These are phyloP conservation scores for Gadopsis bispinosus DNA, from an alignment of 2,797 vertebrate species.

Conservation along the genomic window DNA sequence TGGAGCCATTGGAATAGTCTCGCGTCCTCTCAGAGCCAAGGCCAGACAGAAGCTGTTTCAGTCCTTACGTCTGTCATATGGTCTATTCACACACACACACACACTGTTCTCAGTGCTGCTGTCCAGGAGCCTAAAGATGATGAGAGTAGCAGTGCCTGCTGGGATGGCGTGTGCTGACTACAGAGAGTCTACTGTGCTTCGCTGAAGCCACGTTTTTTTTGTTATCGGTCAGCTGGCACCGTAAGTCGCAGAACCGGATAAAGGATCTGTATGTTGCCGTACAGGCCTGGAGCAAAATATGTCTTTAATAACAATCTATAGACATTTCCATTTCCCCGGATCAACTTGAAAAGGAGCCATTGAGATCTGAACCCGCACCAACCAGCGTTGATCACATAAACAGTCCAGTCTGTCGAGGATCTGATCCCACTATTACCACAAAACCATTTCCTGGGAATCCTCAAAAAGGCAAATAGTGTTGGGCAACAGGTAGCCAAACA, in stretches of 20 bases:
- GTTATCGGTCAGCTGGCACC: conserved; percentile 40
- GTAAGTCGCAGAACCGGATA: conserved; percentile 12
- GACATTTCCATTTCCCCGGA: conserved; percentile 22
- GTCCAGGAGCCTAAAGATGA: conserved; percentile 73
- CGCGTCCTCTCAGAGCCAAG: conserved; percentile 58
- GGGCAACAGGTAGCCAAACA: conserved; percentile 53
- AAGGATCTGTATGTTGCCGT: conserved; percentile 37
- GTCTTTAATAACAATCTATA: conserved; percentile 23
- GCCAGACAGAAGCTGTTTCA: conserved; percentile 74
- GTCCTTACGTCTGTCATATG: conserved; percentile 64
- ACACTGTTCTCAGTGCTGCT: conserved; percentile 53
- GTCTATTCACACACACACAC: conserved; percentile 44
- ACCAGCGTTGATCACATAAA: conserved; percentile 68
- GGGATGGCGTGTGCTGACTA: conserved; percentile 69
- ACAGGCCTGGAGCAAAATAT: conserved; percentile 10
- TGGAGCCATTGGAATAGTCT: conserved; percentile 54
- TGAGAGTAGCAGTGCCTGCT: conserved; percentile 82
- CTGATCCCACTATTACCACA: conserved; percentile 60
- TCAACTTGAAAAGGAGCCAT: conserved; percentile 34
- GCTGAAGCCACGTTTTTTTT: conserved; percentile 49
- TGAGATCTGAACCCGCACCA: conserved; percentile 39
- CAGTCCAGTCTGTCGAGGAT: conserved; percentile 38
- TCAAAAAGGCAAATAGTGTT: conserved; percentile 52
- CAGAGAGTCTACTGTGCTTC: conserved; percentile 64
- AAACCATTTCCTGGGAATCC: conserved; percentile 63